phyloP scores from a whole-genome alignment of 2,888 invertebrate genomes.

The Coremacera marginata region DNA sequence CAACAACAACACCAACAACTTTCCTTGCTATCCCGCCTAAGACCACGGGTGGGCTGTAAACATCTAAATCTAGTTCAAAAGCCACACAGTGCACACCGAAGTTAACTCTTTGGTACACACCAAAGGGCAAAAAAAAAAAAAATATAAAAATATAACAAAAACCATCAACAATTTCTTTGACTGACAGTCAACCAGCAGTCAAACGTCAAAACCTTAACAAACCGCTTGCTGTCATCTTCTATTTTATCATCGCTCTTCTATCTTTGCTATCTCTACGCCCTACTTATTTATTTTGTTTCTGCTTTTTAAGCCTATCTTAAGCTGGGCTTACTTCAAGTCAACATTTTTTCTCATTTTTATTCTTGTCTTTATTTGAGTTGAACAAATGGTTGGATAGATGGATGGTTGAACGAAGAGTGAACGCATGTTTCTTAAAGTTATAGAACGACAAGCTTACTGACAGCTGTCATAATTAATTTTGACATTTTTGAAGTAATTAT shows the following conservation, averaged over 20 bases:
- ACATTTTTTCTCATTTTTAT: neutral
- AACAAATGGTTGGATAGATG: neutral
- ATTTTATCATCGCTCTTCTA: conserved; percentile 12
- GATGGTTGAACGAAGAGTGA: conserved; percentile 13
- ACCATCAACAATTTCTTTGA: conserved; percentile 1
- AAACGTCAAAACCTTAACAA: conserved; percentile 29
- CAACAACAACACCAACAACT: neutral
- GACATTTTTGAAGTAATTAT: conserved; percentile 67
- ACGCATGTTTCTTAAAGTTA: neutral
- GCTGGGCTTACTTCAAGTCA: neutral
- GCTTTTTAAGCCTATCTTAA: neutral
- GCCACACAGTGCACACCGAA: neutral
- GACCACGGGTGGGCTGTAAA: conserved; percentile 33
- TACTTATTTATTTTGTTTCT: conserved; percentile 3
- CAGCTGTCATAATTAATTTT: conserved; percentile 70
- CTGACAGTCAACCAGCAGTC: conserved; percentile 34
- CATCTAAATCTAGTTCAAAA: conserved; percentile 31
- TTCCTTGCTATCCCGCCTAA: neutral
- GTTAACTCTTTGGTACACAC: neutral
- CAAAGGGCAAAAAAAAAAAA: neutral
- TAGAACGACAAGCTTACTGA: conserved; percentile 58
- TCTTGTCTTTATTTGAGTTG: neutral
- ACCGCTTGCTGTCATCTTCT: conserved; percentile 21
- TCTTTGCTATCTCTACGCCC: neutral
- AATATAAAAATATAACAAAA: neutral